Evolutionary conservation across 2,888 invertebrate genomes (phyloP), one percentile per base, ranked within the genome.

Genomic region (Dasypolia templi): DNA sequence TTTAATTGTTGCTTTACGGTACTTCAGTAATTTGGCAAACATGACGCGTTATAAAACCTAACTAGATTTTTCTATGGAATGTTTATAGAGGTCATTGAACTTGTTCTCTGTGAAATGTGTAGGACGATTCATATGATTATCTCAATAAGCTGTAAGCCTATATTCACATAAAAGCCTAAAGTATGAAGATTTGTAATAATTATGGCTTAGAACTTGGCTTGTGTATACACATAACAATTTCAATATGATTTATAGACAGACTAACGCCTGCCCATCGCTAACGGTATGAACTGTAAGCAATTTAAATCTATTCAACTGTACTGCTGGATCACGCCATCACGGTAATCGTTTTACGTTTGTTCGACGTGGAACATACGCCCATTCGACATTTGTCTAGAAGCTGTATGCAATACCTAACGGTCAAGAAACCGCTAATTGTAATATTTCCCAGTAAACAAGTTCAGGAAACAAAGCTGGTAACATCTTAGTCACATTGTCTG

Each of bases 1-100:
- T 71, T 71, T 67, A 83, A 78, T 68, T 62, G 32, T 53, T 64
- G 29, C 9, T 55, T 71, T 71, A 74, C 82, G 85, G 77, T 82
- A 82, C 71, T 72, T 71, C 29, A 62, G 64, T 68, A n/a, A 71
- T 84, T 81, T 73, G 55, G 71, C 67, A 73, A 68, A 80, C 67
- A 44, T 70, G 79, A 72, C 78, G 39, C 55, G 61, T 46, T 59
- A 46, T 68, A 58, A 66, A 79, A 71, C n/a, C 35, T 72, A 76
- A 83, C 66, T 62, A 69, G 51, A 26, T 22, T 42, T 59, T 12
- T 56, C 29, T n/a, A 61, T 26, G 46, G 29, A 55, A 62, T 75
- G 49, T 80, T 55, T 69, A 9, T 32, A 65, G 58, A 56, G 82
- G 67, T 59, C 70, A 70, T 51, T 76, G 26, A 59, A 72, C 79